Base-by-base conservation (phyloP, 1,140 invertebrate species). In the Drosophila lacertosa region DNA sequence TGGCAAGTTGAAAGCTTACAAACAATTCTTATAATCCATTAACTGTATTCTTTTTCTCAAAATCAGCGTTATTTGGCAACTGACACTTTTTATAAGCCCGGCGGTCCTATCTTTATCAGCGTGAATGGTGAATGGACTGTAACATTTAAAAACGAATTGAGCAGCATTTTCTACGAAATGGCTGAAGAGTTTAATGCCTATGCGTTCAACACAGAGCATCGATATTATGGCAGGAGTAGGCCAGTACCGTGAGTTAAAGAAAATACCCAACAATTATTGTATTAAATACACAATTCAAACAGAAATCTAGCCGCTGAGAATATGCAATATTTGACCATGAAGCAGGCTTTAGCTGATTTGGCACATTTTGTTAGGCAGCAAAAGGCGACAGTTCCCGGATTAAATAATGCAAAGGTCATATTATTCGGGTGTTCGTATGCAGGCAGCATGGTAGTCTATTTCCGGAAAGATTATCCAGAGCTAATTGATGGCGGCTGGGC, bases 381-480 rank as follows among this genome's bases (percentile, higher is more conserved):
- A 18, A 95, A 94, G 72, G 71, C 91, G 3, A 82, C 86, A 9
- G 67, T 77, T 15, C 68, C 83, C 1, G 83, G 84, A 3, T 60
- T 94, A 20, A 26, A 35, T 1, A 47, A 82, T 2, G 77, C 79
- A 0, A 83, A 80, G 44, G 77, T 94, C 45, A 93, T 97, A 39
- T 92, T 95, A 4, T 94, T 96, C 67, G 96, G 96, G 40, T 95
- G 95, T 40, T 96, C 95, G 11, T 97, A 97, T 89, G 92, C 95
- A 26, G 96, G 95, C 58, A 93, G 92, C n/a, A 92, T 97, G 88
- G 94, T 95, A 10, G 93, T 94, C 2, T 97, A 96, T 95, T 93
- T 95, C 76, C 91, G 94, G 74, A 82, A 94, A 2, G 93, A 95
- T 53, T 97, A 97, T 89, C 96, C 96, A 1, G 93, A 97, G 72